Conservation (phyloP, 2,888 invertebrate genomes). For the Cheilosia vulpina region DNA sequence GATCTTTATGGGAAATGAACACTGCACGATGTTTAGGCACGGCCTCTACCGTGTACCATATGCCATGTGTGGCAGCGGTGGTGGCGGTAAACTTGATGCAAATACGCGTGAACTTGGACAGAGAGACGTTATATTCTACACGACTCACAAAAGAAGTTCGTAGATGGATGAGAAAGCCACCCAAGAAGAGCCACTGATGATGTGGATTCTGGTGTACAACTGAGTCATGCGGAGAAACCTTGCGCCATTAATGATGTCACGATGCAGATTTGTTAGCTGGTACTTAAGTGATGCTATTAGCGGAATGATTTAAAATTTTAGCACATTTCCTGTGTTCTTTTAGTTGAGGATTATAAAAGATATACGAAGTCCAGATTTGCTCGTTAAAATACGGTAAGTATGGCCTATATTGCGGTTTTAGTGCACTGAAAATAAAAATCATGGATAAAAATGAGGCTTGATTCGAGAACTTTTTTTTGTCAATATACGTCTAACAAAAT, state of each 20-base stretch:
- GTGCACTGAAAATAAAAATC: too few relatives aligned
- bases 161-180: slow-evolving; percentile 40
- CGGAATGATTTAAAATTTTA: background rate
- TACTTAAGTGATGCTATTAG: slow-evolving; percentile 6
- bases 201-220: slow-evolving; percentile 17
- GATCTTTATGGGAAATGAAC: slow-evolving; percentile 29
- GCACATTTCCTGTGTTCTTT: background rate
- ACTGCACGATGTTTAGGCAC: slow-evolving; percentile 59
- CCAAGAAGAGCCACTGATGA: slow-evolving; percentile 33
- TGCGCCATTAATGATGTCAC: slow-evolving; percentile 27
- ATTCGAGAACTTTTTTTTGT: too few relatives aligned
- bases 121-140: background rate
- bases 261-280: slow-evolving; percentile 4
- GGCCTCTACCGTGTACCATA: background rate
- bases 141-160: slow-evolving; percentile 18
- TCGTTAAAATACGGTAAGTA: too few relatives aligned
- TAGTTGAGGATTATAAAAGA: too few relatives aligned
- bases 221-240: slow-evolving; percentile 51
- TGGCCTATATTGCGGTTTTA: too few relatives aligned
- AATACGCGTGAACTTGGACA: slow-evolving; percentile 56
- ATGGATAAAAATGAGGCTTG: too few relatives aligned
- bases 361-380: too few relatives aligned
- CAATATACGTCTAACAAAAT: too few relatives aligned
- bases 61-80: slow-evolving; percentile 4
- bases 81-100: slow-evolving; percentile 47